Conservation (phyloP, 2,113 vertebrate species). For the Euleptes europaea region DNA sequence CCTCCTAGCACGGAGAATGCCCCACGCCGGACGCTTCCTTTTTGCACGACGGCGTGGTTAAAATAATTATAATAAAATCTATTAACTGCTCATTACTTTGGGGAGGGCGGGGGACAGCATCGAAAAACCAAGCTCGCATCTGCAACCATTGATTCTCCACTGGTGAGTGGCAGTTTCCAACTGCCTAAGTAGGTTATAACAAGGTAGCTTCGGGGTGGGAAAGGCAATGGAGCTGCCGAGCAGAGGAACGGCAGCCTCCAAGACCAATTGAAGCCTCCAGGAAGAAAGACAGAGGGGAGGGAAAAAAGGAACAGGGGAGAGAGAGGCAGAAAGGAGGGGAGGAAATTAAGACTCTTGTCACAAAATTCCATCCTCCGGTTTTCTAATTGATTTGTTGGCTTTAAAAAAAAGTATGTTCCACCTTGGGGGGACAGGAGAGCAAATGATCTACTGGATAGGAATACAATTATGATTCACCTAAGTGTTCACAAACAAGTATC, state of each 20-base stretch:
- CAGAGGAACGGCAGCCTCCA: constrained; percentile 63
- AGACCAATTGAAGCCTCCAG: constrained; percentile 63
- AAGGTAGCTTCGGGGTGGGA: constrained; percentile 73
- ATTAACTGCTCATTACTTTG: constrained; percentile 73
- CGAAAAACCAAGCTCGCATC: constrained; percentile 63
- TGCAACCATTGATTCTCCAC: constrained; percentile 76
- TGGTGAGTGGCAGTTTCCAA: constrained; percentile 75
- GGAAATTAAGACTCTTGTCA: constrained; percentile 39
- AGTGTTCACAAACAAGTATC: constrained; percentile 62
- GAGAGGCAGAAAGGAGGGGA: background rate
- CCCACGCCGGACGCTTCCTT: background rate
- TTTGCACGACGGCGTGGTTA: constrained; percentile 54
- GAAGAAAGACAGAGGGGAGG: constrained; percentile 42
- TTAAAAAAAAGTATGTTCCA: constrained; percentile 59
- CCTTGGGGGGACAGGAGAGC: constrained; percentile 68
- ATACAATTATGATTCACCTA: constrained; percentile 73
- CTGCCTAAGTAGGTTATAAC: constrained; percentile 78
- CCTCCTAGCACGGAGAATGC: no score
- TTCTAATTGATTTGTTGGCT: constrained; percentile 71
- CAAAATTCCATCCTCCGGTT: constrained; percentile 40
- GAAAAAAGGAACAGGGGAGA: constrained; percentile 25
- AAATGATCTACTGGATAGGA: constrained; percentile 61
- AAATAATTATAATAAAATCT: constrained; percentile 79
- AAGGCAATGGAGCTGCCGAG: constrained; percentile 66
- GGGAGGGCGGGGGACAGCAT: constrained; percentile 47